Base-by-base conservation (phyloP, 2,113 vertebrate species). In the Sciurus niger region DNA sequence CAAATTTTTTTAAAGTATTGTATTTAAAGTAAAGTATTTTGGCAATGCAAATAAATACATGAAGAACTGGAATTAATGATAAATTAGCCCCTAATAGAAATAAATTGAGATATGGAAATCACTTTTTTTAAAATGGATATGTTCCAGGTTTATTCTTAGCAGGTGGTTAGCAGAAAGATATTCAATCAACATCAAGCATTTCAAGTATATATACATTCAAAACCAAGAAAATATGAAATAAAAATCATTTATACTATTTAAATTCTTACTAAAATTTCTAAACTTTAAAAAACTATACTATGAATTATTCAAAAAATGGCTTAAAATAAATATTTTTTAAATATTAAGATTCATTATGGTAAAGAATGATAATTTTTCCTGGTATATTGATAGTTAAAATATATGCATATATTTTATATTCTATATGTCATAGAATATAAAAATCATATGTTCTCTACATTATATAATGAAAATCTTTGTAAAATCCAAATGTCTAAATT, bases 271-370 rank as follows among this genome's bases (percentile, higher is more conserved):
- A 24, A 78, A 82, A 40, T 84, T 76, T 96, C 80, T 70, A 93
- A 40, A 30, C 22, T 86, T 95, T 79, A 53, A 86, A 63, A 60
- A 82, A 40, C 46, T 63, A 34, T 32, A 84, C 25, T n/a, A 7
- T 87, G 63, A 93, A 67, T 93, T 96, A 67, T 87, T 93, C 63
- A 92, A 46, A 82, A 94, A 87, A 55, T 93, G 18, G 5, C 70
- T 60, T 90, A 88, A 93, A 93, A 89, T 84, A 4, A 17, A n/a
- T 16, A 51, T 60, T 46, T 58, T 68, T 83, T 72, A 20, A 88
- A 74, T 84, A 76, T 37, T 84, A 77, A 92, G 65, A 87, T 83
- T 87, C 18, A 94, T 86, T 92, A 55, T 78, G 25, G 60, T 82
- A 85, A 93, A 67, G 77, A 37, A 25, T 80, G 34, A 60, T 89